Evolutionary conservation across 2,113 vertebrate genomes (phyloP).

Genomic region (Chascanopsetta lugubris): DNA sequence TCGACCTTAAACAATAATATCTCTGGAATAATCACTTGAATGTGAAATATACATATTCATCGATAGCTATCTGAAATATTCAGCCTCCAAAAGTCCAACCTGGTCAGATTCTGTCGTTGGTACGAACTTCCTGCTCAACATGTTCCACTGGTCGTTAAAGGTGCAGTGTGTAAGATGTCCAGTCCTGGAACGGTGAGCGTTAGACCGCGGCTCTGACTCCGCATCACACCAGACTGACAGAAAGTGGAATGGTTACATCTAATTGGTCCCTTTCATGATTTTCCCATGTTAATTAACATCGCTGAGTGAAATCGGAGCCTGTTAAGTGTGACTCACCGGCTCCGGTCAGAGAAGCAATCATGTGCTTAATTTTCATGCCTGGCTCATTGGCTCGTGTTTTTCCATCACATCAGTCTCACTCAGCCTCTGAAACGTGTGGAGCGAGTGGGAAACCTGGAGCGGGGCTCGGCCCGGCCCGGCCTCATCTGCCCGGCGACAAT

Average conservation of each 20-base stretch:
- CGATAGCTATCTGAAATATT: too few species aligned
- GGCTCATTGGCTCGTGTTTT: constrained; percentile 44
- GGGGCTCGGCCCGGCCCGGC: neutral
- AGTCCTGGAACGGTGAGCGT: too few species aligned
- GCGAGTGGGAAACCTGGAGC: constrained; percentile 40
- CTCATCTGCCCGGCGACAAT: constrained; percentile 55
- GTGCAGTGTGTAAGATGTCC: too few species aligned
- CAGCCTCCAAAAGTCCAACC: too few species aligned
- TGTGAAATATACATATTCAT: too few species aligned
- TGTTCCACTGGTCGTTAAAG: too few species aligned
- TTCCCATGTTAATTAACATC: constrained; percentile 60
- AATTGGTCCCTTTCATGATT: constrained; percentile 65
- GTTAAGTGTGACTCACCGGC: constrained; percentile 42
- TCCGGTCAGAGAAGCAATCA: constrained; percentile 46
- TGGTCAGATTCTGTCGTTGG: too few species aligned
- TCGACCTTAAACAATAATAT: too few species aligned
- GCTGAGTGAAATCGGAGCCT: constrained; percentile 48
- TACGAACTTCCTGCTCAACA: too few species aligned
- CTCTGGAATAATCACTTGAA: too few species aligned
- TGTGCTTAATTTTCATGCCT: constrained; percentile 51
- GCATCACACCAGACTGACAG: constrained; percentile 12
- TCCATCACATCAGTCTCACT: constrained; percentile 51
- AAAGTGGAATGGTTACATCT: constrained; percentile 37
- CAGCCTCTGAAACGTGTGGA: constrained; percentile 37
- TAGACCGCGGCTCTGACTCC: constrained; percentile 2